phyloP scores from a whole-genome alignment of 2,888 invertebrate species.

The Oscheius sp. region DNA sequence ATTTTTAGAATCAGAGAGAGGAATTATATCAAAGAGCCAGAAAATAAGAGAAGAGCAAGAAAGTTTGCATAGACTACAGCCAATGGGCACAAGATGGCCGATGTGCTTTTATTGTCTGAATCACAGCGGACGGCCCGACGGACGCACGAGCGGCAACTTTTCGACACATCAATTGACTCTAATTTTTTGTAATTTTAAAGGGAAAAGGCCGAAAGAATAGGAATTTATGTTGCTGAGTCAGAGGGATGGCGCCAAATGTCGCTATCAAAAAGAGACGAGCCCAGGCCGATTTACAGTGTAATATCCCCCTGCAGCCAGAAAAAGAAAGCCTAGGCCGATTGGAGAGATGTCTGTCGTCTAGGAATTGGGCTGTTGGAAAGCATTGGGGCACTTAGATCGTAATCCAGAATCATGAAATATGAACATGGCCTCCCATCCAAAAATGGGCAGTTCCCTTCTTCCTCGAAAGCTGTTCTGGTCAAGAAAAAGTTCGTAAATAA shows the following conservation, averaged over 20 bases:
- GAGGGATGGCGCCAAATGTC: conserved; percentile 34
- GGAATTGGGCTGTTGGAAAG: no score
- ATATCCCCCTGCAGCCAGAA: conserved; percentile 25
- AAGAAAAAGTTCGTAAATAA: background rate
- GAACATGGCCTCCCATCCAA: no score
- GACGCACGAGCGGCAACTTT: background rate
- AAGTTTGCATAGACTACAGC: conserved; percentile 30
- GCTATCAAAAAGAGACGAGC: conserved; percentile 36
- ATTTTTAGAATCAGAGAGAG: background rate
- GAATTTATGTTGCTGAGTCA: conserved; percentile 14
- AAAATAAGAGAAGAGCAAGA: background rate
- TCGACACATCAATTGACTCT: background rate
- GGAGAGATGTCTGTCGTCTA: no score
- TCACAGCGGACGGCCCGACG: conserved; percentile 28
- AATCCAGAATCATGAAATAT: no score
- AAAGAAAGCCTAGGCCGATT: no score
- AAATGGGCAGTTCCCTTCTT: no score
- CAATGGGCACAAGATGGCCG: conserved; percentile 29
- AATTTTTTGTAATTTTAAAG: background rate
- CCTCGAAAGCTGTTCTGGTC: background rate
- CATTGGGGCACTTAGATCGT: no score
- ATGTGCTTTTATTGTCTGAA: conserved; percentile 36
- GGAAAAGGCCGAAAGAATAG: background rate
- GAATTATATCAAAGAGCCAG: conserved; percentile 18
- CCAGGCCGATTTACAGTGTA: conserved; percentile 34